Conservation (phyloP, 2,797 vertebrate genomes). For the Sardinella longiceps region DNA sequence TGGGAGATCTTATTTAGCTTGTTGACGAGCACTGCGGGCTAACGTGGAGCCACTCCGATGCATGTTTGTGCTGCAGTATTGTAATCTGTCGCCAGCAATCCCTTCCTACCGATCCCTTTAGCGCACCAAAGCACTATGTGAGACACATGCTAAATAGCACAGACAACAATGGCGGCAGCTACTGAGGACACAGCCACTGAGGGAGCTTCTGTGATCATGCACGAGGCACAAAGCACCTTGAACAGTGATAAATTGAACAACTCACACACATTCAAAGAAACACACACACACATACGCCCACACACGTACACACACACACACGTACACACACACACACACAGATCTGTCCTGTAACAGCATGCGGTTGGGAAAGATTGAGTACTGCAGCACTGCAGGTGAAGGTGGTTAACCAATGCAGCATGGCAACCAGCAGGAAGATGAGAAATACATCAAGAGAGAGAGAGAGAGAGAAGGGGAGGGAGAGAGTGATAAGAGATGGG, state of each 20-base stretch:
- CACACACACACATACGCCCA: not conserved
- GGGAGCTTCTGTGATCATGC: not conserved
- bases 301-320: not conserved
- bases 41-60: not conserved
- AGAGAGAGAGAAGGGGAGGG: not conserved
- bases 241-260: not conserved
- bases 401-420: slow-evolving; percentile 23
- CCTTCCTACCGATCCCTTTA: not conserved
- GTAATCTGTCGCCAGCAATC: not conserved
- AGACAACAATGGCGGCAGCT: not conserved
- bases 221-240: not conserved
- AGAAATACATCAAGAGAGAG: not conserved
- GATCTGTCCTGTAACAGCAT: not conserved
- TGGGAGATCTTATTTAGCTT: not conserved
- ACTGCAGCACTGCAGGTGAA: slow-evolving; percentile 32
- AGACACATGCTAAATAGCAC: not conserved
- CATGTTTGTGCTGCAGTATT: not conserved
- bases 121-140: not conserved
- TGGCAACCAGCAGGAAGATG: not conserved
- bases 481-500: not conserved
- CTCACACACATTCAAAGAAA: not conserved
- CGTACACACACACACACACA: not conserved
- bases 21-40: slow-evolving; percentile 22
- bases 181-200: not conserved
- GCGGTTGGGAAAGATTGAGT: slow-evolving; percentile 5